Conservation (phyloP, 2,797 vertebrate species). For the Thaleichthys pacificus region DNA sequence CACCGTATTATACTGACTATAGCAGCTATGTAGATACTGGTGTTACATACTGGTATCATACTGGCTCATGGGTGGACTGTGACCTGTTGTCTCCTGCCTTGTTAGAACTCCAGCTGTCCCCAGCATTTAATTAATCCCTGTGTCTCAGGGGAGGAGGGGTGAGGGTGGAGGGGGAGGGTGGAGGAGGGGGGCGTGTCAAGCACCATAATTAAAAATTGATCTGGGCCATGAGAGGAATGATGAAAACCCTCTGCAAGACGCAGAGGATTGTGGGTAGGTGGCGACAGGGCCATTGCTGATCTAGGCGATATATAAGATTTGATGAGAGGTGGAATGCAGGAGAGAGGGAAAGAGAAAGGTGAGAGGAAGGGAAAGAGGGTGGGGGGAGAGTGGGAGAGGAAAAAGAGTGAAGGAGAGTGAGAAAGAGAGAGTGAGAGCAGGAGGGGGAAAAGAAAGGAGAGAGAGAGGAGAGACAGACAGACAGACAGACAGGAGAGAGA, state of each 20-base stretch:
- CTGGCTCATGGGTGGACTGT: not conserved
- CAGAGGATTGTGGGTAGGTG: constrained; percentile 5
- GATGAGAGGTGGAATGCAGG: not conserved
- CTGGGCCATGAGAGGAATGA: constrained; percentile 30
- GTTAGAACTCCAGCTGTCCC: constrained; percentile 21
- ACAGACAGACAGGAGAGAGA: constrained; percentile 6
- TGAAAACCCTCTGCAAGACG: constrained; percentile 23
- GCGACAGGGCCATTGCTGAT: constrained; percentile 38
- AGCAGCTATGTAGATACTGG: too few relatives aligned
- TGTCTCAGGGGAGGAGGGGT: not conserved
- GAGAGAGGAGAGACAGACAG: not conserved
- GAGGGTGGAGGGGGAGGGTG: not conserved
- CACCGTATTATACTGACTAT: too few relatives aligned
- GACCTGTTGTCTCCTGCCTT: constrained; percentile 33
- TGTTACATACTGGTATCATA: too few relatives aligned
- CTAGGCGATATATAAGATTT: constrained; percentile 28
- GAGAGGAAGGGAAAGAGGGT: not conserved
- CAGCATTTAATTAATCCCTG: constrained; percentile 38
- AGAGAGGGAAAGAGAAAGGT: constrained; percentile 31
- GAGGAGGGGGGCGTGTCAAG: constrained; percentile 19
- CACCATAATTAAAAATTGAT: constrained; percentile 51
- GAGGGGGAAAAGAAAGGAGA: not conserved
- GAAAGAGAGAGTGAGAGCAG: not conserved
- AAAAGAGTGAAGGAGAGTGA: constrained; percentile 25
- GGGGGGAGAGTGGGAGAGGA: not conserved